Conservation (phyloP, 1,140 invertebrate genomes). For the Adelges cooleyi region DNA sequence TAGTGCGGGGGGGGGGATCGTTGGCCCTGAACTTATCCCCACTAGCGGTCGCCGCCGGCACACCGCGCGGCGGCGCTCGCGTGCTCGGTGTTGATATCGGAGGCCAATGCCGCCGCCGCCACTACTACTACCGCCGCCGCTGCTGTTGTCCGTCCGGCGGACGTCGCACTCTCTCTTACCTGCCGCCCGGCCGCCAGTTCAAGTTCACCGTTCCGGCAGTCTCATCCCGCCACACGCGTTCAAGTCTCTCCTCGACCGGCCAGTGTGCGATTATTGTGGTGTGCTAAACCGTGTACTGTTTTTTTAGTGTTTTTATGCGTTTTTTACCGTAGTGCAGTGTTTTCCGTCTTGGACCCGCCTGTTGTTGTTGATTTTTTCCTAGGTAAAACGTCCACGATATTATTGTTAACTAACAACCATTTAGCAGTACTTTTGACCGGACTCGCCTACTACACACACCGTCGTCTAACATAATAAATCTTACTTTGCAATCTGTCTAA, state of each 20-base stretch:
- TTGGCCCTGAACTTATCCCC: constrained; percentile 29
- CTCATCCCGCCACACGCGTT: constrained; percentile 20
- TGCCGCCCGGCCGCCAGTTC: constrained; percentile 21
- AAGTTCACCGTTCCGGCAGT: constrained; percentile 26
- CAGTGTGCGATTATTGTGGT: background rate
- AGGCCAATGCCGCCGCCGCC: constrained; percentile 23
- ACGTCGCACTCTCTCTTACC: constrained; percentile 27
- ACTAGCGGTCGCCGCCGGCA: constrained; percentile 10
- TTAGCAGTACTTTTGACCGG: too few species aligned
- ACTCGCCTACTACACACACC: too few species aligned
- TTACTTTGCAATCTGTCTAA: too few species aligned
- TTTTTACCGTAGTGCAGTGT: too few species aligned
- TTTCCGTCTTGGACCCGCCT: background rate
- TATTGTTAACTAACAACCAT: too few species aligned
- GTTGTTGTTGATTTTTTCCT: background rate
- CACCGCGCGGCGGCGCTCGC: background rate
- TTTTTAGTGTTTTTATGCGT: too few species aligned
- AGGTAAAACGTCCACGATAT: too few species aligned
- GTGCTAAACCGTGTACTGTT: too few species aligned
- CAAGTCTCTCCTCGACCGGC: constrained; percentile 14
- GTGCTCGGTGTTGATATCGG: constrained; percentile 19
- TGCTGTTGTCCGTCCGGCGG: background rate
- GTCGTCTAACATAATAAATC: too few species aligned
- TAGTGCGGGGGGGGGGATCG: constrained; percentile 5
- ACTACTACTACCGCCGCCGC: constrained; percentile 6